These are phyloP conservation scores for Brachyhypopomus gauderio DNA, from an alignment of 2,113 vertebrate species.

Conservation along the genomic window DNA sequence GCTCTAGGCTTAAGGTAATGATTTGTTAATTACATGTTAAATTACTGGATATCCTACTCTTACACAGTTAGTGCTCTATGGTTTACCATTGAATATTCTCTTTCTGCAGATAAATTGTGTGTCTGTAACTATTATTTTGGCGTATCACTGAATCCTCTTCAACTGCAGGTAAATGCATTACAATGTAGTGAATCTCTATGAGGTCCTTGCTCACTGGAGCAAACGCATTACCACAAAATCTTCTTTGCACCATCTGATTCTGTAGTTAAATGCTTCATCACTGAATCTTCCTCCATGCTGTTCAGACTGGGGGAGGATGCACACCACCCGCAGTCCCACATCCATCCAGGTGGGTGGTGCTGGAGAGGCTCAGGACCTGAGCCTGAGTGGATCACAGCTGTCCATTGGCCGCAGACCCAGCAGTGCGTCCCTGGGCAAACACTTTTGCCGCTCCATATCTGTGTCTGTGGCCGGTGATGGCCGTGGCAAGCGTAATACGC, in stretches of 20 bases:
- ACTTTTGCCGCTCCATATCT: slow-evolving; percentile 79
- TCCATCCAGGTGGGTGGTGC: slow-evolving; percentile 60
- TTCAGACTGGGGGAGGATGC: slow-evolving; percentile 75
- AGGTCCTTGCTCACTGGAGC: too few species aligned
- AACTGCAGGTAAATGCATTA: not conserved
- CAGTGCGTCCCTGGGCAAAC: slow-evolving; percentile 76
- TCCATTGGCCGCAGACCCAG: slow-evolving; percentile 77
- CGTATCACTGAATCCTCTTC: not conserved
- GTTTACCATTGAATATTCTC: too few species aligned
- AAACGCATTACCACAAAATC: too few species aligned
- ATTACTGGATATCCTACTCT: too few species aligned
- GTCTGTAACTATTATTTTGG: not conserved
- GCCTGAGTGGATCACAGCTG: slow-evolving; percentile 79
- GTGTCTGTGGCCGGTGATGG: slow-evolving; percentile 74
- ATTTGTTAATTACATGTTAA: too few species aligned
- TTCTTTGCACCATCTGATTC: not conserved
- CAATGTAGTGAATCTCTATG: not conserved
- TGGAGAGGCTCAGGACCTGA: slow-evolving; percentile 72
- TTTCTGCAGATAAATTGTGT: not conserved
- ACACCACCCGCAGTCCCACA: slow-evolving; percentile 74
- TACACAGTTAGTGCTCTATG: too few species aligned
- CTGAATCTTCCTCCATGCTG: not conserved
- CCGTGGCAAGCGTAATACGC: slow-evolving; percentile 76
- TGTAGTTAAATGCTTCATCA: not conserved
- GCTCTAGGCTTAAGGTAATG: too few species aligned